These are phyloP conservation scores for Ochotona curzoniae DNA, from an alignment of 2,113 vertebrate genomes.

Conservation along the genomic window DNA sequence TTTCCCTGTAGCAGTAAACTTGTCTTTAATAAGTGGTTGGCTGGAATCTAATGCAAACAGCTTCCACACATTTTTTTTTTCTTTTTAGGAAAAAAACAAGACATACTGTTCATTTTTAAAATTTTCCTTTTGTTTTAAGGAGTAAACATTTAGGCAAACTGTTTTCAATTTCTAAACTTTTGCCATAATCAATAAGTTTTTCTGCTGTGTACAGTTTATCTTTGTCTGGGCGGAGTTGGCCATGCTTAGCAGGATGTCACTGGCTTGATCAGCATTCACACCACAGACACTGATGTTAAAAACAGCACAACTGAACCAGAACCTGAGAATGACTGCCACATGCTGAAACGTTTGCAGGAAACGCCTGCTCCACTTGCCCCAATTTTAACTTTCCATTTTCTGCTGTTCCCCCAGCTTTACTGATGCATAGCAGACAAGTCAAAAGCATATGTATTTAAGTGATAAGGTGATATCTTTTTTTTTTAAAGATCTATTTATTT, in stretches of 20 bases:
- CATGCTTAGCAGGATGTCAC: neutral
- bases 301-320: neutral
- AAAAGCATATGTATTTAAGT: neutral
- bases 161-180: neutral
- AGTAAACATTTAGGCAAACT: slow-evolving; percentile 7
- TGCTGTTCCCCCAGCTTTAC: neutral
- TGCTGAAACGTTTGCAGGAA: neutral
- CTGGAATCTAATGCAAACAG: neutral
- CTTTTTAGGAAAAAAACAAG: neutral
- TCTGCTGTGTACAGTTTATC: neutral
- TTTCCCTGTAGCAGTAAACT: neutral
- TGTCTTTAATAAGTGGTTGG: neutral
- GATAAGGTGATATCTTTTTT: no score
- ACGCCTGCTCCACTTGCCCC: neutral
- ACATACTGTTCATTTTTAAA: neutral
- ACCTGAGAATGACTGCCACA: neutral
- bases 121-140: slow-evolving; percentile 6
- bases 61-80: neutral
- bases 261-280: neutral
- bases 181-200: neutral
- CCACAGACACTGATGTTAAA: neutral
- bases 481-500: no score
- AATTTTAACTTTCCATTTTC: neutral
- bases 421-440: neutral
- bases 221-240: neutral